Evolutionary conservation across 1,140 invertebrate species (phyloP).

Genomic region (Zaprionus inermis): DNA sequence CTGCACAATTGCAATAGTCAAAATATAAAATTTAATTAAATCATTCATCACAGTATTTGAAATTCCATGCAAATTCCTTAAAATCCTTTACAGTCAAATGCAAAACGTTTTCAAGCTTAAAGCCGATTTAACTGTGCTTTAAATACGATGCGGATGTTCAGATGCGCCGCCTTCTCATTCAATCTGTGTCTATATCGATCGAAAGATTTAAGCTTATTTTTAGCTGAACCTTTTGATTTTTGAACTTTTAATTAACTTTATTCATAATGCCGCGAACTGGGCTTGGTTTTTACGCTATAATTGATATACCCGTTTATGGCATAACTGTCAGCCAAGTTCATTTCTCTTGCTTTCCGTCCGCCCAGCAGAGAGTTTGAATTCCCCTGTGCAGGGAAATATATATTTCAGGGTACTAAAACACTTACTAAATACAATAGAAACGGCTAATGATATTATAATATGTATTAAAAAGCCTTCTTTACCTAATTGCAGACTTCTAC

Average conservation of each 20-base stretch:
- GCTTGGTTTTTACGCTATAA: background rate
- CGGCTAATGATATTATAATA: no score
- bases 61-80: background rate
- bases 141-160: background rate
- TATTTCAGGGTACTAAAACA: no score
- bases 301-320: background rate
- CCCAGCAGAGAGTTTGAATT: background rate
- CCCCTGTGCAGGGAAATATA: background rate
- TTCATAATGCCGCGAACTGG: background rate
- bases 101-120: background rate
- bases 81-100: background rate
- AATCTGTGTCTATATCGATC: background rate
- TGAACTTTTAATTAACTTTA: constrained; percentile 6
- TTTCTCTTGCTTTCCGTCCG: constrained; percentile 3
- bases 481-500: no score
- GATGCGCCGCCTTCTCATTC: background rate
- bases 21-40: constrained; percentile 24
- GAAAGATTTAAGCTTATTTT: background rate
- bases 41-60: background rate
- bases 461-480: no score
- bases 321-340: background rate
- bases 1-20: constrained; percentile 23
- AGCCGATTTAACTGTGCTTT: background rate
- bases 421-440: no score
- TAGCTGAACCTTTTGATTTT: background rate